Base-by-base conservation (phyloP, 2,113 vertebrate species). In the Nerophis ophidion region DNA sequence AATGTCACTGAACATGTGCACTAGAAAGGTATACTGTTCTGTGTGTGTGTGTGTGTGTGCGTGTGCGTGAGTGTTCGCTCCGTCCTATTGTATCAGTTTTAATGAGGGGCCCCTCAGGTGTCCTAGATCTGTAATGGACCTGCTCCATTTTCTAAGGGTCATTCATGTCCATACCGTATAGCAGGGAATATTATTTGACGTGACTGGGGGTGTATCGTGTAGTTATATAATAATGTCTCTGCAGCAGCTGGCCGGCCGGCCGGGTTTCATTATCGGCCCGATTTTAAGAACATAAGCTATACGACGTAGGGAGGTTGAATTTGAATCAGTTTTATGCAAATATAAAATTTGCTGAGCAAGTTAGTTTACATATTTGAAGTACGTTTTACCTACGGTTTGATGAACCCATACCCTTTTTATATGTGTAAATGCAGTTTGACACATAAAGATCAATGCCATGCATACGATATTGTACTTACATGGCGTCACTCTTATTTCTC, bases 131-230 rank as follows among this genome's bases (percentile, higher is more conserved):
- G 51, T 4, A 36, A 42, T 48, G 35, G 57, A 57, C 52, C 38
- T 63, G 65, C 64, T 76, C 66, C 65, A 63, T 53, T 76, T 73
- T 72, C 19, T 17, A 48, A 48, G 19, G 61, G 66, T 63, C 70
- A 57, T 44, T 63, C 70, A 57, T 47, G 33, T 34, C 53, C 5
- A 9, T 55, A 16, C 34, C 12, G 53, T 4, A 66, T 4, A 48
- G 56, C 51, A 44, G 63, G 40, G 40, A 60, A 49, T 48, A 19
- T 26, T 26, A 26, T 56, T 8, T 58, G 26, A 42, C 36, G 7
- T 57, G 44, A 46, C 26, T 14, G 45, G 46, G 16, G 38, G 10
- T 57, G 50, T 44, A 44, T 44, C 12, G 5, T n/a, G 8, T 19
- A 61, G 53, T 50, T 26, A 44, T 33, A 15, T 4, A 50, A 35